These are phyloP conservation scores for Lithodes maja DNA, from an alignment of 2,888 invertebrate species.

Conservation along the genomic window DNA sequence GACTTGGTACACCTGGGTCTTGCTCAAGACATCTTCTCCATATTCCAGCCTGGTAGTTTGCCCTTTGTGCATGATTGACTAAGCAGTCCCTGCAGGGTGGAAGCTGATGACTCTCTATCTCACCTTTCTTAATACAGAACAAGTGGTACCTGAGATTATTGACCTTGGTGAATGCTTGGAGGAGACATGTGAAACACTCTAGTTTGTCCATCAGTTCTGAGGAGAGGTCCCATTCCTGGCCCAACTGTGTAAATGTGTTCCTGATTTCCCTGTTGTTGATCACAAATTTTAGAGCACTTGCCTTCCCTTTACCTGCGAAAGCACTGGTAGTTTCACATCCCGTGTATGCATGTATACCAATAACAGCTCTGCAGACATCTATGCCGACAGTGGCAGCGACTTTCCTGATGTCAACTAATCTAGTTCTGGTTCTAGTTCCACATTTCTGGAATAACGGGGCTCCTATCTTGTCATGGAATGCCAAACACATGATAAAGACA, in stretches of 20 bases:
- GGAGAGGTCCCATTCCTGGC: neutral
- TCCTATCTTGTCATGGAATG: slow-evolving; percentile 25
- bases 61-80: slow-evolving; percentile 2
- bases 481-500: slow-evolving; percentile 19
- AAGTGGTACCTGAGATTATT: slow-evolving; percentile 17
- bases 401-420: neutral
- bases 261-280: neutral
- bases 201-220: slow-evolving; percentile 7
- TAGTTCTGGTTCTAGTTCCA: slow-evolving; percentile 21
- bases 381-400: neutral
- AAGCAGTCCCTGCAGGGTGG: slow-evolving; percentile 34
- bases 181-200: slow-evolving; percentile 5
- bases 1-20: neutral
- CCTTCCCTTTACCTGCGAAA: slow-evolving; percentile 30
- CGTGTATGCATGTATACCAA: slow-evolving; percentile 22
- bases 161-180: neutral
- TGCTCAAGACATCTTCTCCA: slow-evolving; percentile 29
- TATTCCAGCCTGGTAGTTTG: slow-evolving; percentile 35
- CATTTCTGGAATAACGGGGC: slow-evolving; percentile 14
- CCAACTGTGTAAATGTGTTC: slow-evolving; percentile 6
- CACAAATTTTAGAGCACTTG: slow-evolving; percentile 2
- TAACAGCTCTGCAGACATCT: slow-evolving; percentile 16
- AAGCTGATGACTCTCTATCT: slow-evolving; percentile 27
- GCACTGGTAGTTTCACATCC: slow-evolving; percentile 25
- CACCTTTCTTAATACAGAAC: slow-evolving; percentile 23